Base-by-base conservation (phyloP, 2,888 invertebrate genomes). In the Cistogaster globosa region DNA sequence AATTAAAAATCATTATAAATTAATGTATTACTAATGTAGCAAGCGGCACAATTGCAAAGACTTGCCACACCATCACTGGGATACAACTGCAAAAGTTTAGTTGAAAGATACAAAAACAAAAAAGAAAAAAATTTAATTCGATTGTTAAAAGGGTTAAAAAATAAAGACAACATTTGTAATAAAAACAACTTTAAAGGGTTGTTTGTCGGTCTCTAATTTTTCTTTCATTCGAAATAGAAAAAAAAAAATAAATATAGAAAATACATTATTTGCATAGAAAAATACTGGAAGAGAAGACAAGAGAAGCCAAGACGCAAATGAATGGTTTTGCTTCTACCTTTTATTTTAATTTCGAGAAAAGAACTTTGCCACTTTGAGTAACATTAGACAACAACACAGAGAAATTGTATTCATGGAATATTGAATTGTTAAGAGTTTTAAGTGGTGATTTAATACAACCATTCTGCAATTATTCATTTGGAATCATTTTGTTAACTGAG, bases 211-310 rank as follows among this genome's bases (percentile, higher is more conserved):
- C 22, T 26, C 22, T 48, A 57, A 22, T 60, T 72, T 68, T 80
- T 16, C 63, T 65, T 62, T 36, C n/a, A 9, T 45, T 48, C 16
- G 51, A 12, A 53, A 42, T 65, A 42, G 16, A 77, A 42, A 26
- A 57, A n/a, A 38, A 80, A 79, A 20, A n/a, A n/a, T n/a, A n/a
- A n/a, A 51, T n/a, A 80, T 74, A 62, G 72, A 57, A 76, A 58
- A 81, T 78, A 75, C 53, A 55, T 60, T 75, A 91, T 90, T 90
- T 90, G 91, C 90, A 90, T 90, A 89, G 83, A 87, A 90, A 88
- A 89, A 88, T 87, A 88, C 83, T 63, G 53, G 58, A 18, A 38
- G 69, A 55, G 53, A 57, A 62, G 53, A 51, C 42, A 83, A 36
- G 38, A 48, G 38, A 48, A 36, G 42, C 32, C 71, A 20, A 60